Conservation (phyloP, 2,113 vertebrate genomes). For the Zosterops borbonicus region DNA sequence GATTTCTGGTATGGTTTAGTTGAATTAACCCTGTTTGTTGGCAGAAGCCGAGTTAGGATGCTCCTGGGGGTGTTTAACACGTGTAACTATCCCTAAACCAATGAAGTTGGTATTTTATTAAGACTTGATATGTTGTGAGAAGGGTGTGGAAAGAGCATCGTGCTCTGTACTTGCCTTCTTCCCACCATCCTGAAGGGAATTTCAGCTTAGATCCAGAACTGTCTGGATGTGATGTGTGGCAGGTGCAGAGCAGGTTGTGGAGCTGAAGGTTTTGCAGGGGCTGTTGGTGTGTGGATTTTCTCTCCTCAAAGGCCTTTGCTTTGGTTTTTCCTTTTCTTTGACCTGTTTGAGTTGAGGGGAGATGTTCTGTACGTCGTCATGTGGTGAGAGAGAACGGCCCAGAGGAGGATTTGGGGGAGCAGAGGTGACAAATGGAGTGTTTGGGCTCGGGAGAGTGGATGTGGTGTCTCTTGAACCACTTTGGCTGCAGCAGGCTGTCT, state of each 20-base stretch:
- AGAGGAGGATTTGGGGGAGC: background rate
- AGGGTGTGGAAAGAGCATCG: background rate
- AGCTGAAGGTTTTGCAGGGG: background rate
- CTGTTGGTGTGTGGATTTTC: slow-evolving; percentile 11
- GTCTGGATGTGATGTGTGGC: background rate
- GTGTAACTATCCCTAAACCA: background rate
- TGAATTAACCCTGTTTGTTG: background rate
- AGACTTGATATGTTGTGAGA: background rate
- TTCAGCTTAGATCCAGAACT: background rate
- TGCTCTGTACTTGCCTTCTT: background rate
- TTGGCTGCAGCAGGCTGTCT: slow-evolving; percentile 32
- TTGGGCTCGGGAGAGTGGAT: background rate
- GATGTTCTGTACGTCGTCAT: slow-evolving; percentile 18
- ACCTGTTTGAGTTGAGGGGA: slow-evolving; percentile 50
- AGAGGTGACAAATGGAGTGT: slow-evolving; percentile 28
- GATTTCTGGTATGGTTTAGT: background rate
- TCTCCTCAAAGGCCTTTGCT: slow-evolving; percentile 41
- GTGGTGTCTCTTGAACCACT: slow-evolving; percentile 7
- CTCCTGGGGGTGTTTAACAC: background rate
- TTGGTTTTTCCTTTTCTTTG: slow-evolving; percentile 48
- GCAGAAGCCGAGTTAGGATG: background rate
- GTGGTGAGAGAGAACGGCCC: slow-evolving; percentile 38
- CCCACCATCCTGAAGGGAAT: background rate
- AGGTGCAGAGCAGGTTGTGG: background rate
- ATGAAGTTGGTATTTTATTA: background rate